Base-by-base conservation (phyloP, 30 jellyfish, hydroid and myxozoan species). In the Aurelia aurita complex sp. Pacific region DNA sequence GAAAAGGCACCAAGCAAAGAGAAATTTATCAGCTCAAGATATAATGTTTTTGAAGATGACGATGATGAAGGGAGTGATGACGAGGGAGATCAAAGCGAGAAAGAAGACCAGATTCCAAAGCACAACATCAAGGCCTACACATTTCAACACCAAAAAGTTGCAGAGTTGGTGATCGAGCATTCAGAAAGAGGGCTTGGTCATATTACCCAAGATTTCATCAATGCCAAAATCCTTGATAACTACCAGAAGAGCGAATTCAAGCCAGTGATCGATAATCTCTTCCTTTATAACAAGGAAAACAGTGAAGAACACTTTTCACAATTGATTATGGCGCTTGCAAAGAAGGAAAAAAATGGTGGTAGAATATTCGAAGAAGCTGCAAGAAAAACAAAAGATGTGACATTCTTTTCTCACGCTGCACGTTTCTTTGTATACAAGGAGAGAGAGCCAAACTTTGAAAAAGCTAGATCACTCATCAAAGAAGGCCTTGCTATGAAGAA, bases 361-460 rank as follows among this genome's bases (percentile, higher is more conserved):
- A 65, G 89, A 67, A 80, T 80, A 17, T 80, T 80, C 53, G 89
- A 80, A 80, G 89, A 80, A 16, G 81, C 79, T 33, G 89, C 89
- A 5, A 80, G 68, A 65, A 66, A 33, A 17, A 23, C 78, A 51
- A 66, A 64, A 34, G 89, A 80, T 50, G 78, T 71, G 18, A 80
- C 81, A 11, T 80, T 63, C 33, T 80, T 36, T 36, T 80, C 89
- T 6, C 89, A 80, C 40, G 89, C 76, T 65, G 89, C 89, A 3
- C 64, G 89, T 2, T 80, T 34, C 35, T 80, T 16, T 66, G 89
- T 71, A 8, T 62, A 62, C 50, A 34, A 2, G 35, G 8, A 17
- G 17, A 23, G 5, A 5, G 54, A 70, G 66, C 81, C 74, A 4
- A 42, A 80, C 42, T 80, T 80, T 51, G 3, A 14, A 36, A 80